Evolutionary conservation across 1,140 invertebrate genomes (phyloP).

Genomic region (Pogonognathellus flavescens): DNA sequence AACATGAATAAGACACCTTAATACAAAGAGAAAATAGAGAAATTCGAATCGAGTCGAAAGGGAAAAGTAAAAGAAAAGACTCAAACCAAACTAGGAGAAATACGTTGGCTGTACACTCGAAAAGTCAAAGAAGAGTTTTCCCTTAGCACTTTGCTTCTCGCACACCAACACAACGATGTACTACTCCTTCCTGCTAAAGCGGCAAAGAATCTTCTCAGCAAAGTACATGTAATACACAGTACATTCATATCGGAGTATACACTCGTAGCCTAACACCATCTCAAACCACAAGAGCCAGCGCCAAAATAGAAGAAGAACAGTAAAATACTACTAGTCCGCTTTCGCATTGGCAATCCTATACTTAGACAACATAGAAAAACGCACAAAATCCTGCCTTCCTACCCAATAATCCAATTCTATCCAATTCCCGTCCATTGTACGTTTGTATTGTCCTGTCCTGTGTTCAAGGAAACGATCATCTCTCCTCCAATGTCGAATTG

Average conservation of each 20-base stretch:
- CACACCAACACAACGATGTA: background rate
- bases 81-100: slow-evolving; percentile 5
- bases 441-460: slow-evolving; percentile 35
- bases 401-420: slow-evolving; percentile 43
- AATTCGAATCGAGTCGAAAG: slow-evolving; percentile 36
- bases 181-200: background rate
- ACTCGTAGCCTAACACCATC: background rate
- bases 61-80: slow-evolving; percentile 44
- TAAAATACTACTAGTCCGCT: background rate
- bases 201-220: background rate
- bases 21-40: slow-evolving; percentile 38
- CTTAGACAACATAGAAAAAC: slow-evolving; percentile 34
- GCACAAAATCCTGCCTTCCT: slow-evolving; percentile 31
- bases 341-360: slow-evolving; percentile 21
- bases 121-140: slow-evolving; percentile 35
- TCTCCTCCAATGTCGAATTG: slow-evolving; percentile 6
- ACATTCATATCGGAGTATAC: background rate
- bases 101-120: background rate
- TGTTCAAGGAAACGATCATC: slow-evolving; percentile 34
- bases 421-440: slow-evolving; percentile 46
- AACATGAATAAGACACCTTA: slow-evolving; percentile 12
- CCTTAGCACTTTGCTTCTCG: background rate
- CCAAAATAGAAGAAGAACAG: background rate
- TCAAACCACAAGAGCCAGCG: background rate
- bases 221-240: background rate